Percentiles rank a stretch among this genome's conserved stretches.
Evolutionary conservation across 2,113 vertebrate genomes (phyloP).

Genomic region (Arizona elegans): DNA sequence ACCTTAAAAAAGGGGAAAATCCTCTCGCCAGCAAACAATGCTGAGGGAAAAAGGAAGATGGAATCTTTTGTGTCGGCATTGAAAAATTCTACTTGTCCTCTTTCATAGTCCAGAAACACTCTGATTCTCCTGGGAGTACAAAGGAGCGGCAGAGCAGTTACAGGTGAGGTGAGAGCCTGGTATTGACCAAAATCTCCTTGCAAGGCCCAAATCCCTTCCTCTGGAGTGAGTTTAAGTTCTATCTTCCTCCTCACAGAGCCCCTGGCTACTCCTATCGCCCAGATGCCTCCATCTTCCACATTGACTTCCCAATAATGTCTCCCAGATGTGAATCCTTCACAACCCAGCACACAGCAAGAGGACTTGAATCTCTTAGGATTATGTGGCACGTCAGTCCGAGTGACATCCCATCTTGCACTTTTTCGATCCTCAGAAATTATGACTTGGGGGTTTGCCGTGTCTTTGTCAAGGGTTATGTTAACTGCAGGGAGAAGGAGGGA

Average conservation of each 20-base stretch:
- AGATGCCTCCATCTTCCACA: constrained; percentile 72
- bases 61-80: constrained; percentile 68
- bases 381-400: constrained; percentile 26
- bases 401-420: constrained; percentile 59
- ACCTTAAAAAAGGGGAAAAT: constrained; percentile 72
- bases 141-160: constrained; percentile 59
- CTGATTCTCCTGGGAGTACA: constrained; percentile 71
- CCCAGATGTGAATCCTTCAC: constrained; percentile 62
- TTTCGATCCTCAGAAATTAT: constrained; percentile 69
- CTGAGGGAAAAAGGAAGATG: constrained; percentile 74
- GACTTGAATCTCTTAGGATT: constrained; percentile 67
- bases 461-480: constrained; percentile 62
- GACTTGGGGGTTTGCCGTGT: constrained; percentile 72
- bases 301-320: constrained; percentile 77
- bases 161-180: constrained; percentile 61
- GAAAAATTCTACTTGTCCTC: constrained; percentile 77
- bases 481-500: constrained; percentile 16
- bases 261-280: constrained; percentile 72
- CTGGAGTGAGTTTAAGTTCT: constrained; percentile 69
- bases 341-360: constrained; percentile 68
- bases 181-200: constrained; percentile 68
- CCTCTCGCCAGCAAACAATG: constrained; percentile 69
- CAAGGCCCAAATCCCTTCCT: constrained; percentile 75
- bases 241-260: constrained; percentile 74
- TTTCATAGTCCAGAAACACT: constrained; percentile 77